Evolutionary conservation across 2,797 vertebrate species (phyloP).

Genomic region (Pelodytes ibericus): DNA sequence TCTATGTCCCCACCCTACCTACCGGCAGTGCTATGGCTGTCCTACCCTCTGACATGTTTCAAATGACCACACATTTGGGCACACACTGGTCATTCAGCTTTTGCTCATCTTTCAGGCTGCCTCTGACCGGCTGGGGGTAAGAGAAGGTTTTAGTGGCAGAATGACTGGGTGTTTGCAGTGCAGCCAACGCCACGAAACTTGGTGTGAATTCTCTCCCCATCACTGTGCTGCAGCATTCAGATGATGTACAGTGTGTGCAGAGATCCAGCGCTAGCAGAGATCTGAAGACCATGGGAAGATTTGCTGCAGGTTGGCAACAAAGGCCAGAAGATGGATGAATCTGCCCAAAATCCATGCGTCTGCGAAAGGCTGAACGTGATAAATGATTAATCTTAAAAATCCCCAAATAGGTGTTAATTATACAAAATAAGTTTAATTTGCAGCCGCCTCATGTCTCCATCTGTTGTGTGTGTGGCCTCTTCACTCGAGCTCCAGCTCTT

Average conservation of each 20-base stretch:
- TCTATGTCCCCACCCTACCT: too few relatives aligned
- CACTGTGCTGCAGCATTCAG: neutral
- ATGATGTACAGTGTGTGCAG: neutral
- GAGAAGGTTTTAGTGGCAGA: too few relatives aligned
- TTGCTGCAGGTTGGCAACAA: conserved; percentile 22
- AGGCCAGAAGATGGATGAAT: conserved; percentile 39
- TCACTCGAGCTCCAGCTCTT: neutral
- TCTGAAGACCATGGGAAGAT: conserved; percentile 1
- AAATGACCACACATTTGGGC: too few relatives aligned
- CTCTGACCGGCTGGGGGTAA: too few relatives aligned
- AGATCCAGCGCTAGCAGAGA: neutral
- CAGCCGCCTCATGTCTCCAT: neutral
- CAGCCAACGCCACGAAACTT: too few relatives aligned
- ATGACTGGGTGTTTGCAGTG: too few relatives aligned
- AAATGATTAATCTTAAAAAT: conserved; percentile 46
- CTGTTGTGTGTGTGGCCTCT: neutral
- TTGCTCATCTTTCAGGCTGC: too few relatives aligned
- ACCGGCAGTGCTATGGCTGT: too few relatives aligned
- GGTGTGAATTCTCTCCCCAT: too few relatives aligned
- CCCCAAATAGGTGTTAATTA: conserved; percentile 48
- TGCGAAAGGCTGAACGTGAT: conserved; percentile 19
- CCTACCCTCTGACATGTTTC: too few relatives aligned
- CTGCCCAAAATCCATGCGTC: conserved; percentile 8
- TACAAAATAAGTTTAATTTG: conserved; percentile 7
- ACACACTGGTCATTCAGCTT: too few relatives aligned